Base-by-base conservation (phyloP, 2,797 vertebrate genomes). In the Mergus octosetaceus region DNA sequence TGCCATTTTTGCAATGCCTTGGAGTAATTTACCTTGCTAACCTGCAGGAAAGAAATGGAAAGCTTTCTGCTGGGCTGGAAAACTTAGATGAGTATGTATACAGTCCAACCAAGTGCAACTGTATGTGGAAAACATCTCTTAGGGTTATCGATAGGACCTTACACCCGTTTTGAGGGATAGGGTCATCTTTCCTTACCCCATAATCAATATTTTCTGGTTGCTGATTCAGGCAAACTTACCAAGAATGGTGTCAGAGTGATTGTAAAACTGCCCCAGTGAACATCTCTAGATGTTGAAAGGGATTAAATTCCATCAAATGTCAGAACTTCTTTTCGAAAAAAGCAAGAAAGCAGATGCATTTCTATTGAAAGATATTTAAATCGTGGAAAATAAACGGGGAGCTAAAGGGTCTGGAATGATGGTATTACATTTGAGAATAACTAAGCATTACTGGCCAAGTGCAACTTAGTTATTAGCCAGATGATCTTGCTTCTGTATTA, bases 121-220 rank as follows among this genome's bases (percentile, higher is more conserved):
- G 15, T 34, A 10, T 9, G 19, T 64, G 53, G 32, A 74, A 81
- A 69, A 14, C 11, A 13, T 66, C 21, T 66, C n/a, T 64, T 36
- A 11, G 22, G 5, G 24, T 47, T 89, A 69, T 73, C 27, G 11
- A 0, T 30, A 0, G 0, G 8, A 28, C 16, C 20, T 56, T 24
- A 30, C 47, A 10, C 56, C 77, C 34, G 3, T 73, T 90, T 88
- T 80, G 51, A 88, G 17, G 25, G 41, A 32, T 78, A 71, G 56
- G 7, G 13, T 54, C 15, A 7, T 75, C 41, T 84, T 88, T 45
- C 70, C 32, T 89, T 53, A 57, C 49, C 17, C 45, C 66, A 53
- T 56, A 56, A 70, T 83, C 45, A 20, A 47, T 80, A 32, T 76
- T 30, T 36, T 64, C 76, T 84, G 24, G 24, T 64, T 77, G 32